Base-by-base conservation (phyloP, 2,797 vertebrate genomes). In the Pseudomugil tenellus region DNA sequence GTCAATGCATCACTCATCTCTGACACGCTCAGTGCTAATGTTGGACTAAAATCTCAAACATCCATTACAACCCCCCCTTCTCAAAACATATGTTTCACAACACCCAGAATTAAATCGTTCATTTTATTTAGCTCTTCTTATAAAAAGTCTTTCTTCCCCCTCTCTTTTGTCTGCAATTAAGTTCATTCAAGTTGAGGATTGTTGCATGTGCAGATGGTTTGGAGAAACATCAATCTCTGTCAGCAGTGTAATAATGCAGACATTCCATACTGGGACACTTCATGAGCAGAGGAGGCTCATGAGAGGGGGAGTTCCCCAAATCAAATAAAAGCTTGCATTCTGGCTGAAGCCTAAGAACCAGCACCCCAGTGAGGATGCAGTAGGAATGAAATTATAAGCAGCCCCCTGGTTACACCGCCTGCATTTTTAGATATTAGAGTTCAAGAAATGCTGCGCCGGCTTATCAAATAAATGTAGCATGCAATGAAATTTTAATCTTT, bases 301-400 rank as follows among this genome's bases (percentile, higher is more conserved):
- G 82, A 74, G 84, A 76, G 82, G 71, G 90, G 79, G 83, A 68
- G 79, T 81, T 89, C 83, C 80, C 74, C 81, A 91, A 94, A 93
- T 93, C 86, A 89, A 94, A 94, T 93, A 89, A 93, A 92, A 81
- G 84, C 79, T 72, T 86, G 85, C 91, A 85, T 87, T 88, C 70
- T 72, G 77, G 74, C 84, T 88, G 69, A 72, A 83, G 90, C 84
- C 85, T 88, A 83, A 86, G 84, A 88, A 89, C 75, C 84, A 92
- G 87, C 91, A 88, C 92, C 92, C 92, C 88, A 83, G 87, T 85
- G 92, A 89, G 92, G 87, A 88, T 90, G 86, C 84, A 85, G 84
- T 84, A 86, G 87, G 90, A 94, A 94, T 94, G 83, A 91, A 90
- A 93, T 94, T 92, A 94, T 67, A 77, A 60, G 62, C 61, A 76